phyloP scores from a whole-genome alignment of 2,113 vertebrate genomes.

The Lophochroa leadbeateri region DNA sequence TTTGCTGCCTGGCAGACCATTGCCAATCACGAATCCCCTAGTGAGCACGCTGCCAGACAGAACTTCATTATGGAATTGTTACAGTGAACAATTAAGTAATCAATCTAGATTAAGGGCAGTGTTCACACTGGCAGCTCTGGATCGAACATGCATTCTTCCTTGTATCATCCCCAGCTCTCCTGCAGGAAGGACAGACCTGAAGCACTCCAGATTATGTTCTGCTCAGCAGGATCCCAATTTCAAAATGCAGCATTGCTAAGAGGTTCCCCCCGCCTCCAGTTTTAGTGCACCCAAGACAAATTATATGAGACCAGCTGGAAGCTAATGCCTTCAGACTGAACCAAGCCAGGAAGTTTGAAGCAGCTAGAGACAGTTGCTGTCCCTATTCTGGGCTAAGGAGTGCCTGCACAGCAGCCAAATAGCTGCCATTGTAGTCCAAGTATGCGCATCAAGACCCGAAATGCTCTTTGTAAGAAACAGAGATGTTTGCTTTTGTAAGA shows the following conservation, averaged over 20 bases:
- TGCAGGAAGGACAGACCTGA: accelerated
- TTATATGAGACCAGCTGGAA: background rate
- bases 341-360: background rate
- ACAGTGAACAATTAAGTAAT: background rate
- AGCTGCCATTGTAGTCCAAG: background rate
- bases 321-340: background rate
- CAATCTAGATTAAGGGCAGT: background rate
- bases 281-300: background rate
- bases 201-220: background rate
- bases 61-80: background rate
- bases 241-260: background rate
- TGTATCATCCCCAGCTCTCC: background rate
- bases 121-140: background rate
- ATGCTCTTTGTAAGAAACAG: background rate
- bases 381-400: background rate
- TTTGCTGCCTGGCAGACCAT: background rate
- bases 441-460: accelerated
- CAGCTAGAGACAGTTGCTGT: background rate
- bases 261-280: background rate
- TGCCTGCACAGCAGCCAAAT: background rate
- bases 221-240: background rate
- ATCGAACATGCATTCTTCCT: background rate
- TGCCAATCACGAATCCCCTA: background rate
- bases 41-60: background rate
- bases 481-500: background rate